phyloP scores from a whole-genome alignment of 1,140 invertebrate species.

The Cydia amplana region DNA sequence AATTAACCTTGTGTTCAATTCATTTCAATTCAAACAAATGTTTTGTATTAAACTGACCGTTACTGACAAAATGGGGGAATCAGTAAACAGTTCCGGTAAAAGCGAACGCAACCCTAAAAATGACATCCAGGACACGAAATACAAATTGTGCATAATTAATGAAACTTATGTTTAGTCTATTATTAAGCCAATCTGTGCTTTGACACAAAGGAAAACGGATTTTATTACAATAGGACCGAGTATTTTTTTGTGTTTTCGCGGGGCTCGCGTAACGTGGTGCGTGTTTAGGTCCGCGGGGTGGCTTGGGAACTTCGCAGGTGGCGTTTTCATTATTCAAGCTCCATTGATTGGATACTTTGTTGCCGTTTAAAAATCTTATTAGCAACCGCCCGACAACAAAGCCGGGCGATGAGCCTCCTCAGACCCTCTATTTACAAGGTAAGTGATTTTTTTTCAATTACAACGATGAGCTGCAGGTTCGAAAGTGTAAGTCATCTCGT shows the following conservation, averaged over 20 bases:
- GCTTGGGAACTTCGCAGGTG: constrained; percentile 74
- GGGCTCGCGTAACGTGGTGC: constrained; percentile 56
- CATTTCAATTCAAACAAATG: background rate
- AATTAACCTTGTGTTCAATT: constrained; percentile 9
- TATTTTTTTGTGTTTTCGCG: constrained; percentile 42
- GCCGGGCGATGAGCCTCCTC: constrained; percentile 56
- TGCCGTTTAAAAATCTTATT: constrained; percentile 80
- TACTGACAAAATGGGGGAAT: constrained; percentile 26
- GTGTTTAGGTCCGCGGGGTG: constrained; percentile 67
- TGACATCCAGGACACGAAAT: constrained; percentile 57
- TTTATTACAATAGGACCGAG: constrained; percentile 45
- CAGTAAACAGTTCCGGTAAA: constrained; percentile 23
- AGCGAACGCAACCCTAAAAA: constrained; percentile 41
- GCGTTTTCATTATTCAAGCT: constrained; percentile 78
- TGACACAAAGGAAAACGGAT: constrained; percentile 40
- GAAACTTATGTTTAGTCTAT: constrained; percentile 61
- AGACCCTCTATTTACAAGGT: constrained; percentile 71
- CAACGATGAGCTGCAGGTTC: constrained; percentile 72
- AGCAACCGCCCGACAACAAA: constrained; percentile 74
- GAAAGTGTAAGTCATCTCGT: constrained; percentile 77
- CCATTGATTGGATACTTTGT: constrained; percentile 79
- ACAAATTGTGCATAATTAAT: constrained; percentile 70
- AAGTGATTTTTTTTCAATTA: constrained; percentile 79
- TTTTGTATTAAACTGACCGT: constrained; percentile 11
- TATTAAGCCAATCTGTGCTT: constrained; percentile 26